Evolutionary conservation across 1,140 invertebrate species (phyloP), one percentile per base, ranked within the genome.

Genomic region (Physella acuta): DNA sequence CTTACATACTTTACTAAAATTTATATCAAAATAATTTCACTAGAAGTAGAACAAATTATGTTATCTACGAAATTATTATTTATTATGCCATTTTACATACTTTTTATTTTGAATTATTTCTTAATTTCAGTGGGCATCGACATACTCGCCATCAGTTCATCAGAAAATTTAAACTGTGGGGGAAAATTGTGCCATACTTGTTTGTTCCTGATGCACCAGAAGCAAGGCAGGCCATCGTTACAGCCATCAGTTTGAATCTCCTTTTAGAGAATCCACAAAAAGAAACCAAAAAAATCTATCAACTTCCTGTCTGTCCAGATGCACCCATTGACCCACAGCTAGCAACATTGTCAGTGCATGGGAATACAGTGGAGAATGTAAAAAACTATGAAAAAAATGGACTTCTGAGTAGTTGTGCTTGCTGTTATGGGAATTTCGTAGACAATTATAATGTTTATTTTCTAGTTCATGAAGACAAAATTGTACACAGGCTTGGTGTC

Each of bases 401-500:
- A 55, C 8, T 55, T 5, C 5, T 5, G 24, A 30, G 5, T 11
- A 30, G 20, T 24, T 14, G 24, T 20, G 8, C 20, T 14, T 64
- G 62, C n/a, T 20, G 14, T 1, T 52, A 64, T 34, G 28, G 31
- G 2, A 52, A 51, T 33, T 2, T 67, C n/a, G 34, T n/a, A 20
- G 28, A 55, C 16, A 36, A 36, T 1, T 34, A 44, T 56, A 36
- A 67, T 39, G n/a, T 56, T 0, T 39, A 34, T 24, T 39, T 36
- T 49, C 44, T 65, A 2, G 36, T 67, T 24, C 4, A 28, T 2
- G 51, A 37, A 28, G 34, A 67, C 1, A 39, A 56, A 3, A n/a
- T n/a, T 16, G n/a, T 37, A 20, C 20, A 17, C 17, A 39, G 24
- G 28, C 24, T 76, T 34, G 30, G 24, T n/a, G 76, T 63, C 1